Base-by-base conservation (phyloP, 2,113 vertebrate species). In the Paradoxurus hermaphroditus region DNA sequence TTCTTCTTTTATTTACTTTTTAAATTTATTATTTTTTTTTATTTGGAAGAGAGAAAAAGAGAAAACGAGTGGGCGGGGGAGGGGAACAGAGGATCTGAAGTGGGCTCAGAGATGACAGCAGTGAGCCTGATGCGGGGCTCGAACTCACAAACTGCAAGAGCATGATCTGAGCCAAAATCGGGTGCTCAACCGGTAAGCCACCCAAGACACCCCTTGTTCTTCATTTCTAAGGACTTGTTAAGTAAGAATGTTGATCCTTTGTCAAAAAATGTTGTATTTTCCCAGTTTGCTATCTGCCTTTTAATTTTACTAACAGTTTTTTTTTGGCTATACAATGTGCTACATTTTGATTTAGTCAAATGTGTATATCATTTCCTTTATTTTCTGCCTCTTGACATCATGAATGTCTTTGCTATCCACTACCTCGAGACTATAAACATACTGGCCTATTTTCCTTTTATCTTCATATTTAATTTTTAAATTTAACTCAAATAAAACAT, bases 231-330 rank as follows among this genome's bases (percentile, higher is more conserved):
- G 16, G 15, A 27, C 3, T 81, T 78, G 67, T 56, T 51, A 91
- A 95, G 65, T 41, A 81, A 79, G 31, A 18, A 94, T 25, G 39
- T 8, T 63, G 34, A 63, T 4, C 7, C 44, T 49, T 51, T 89
- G 41, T 53, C 29, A 90, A 91, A 96, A 96, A 87, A 73, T 51
- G 62, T 93, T 91, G 23, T 36, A 49, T 68, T 78, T 67, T 73
- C 27, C 21, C 4, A 56, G 18, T 82, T 62, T 91, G 46, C 23
- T 31, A 18, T 34, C 21, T 86, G 86, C 36, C 63, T 90, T 84
- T 81, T 68, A 67, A 73, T 67, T 78, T 93, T 79, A 72, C 39
- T 90, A 49, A 67, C 8, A 85, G 46, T 23, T 16, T 62, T 51
- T 70, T 82, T 31, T 67, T 59, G 19, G 23, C 16, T 63, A 62